phyloP scores from a whole-genome alignment of 2,888 invertebrate genomes.

The Eurytoma adleriae region DNA sequence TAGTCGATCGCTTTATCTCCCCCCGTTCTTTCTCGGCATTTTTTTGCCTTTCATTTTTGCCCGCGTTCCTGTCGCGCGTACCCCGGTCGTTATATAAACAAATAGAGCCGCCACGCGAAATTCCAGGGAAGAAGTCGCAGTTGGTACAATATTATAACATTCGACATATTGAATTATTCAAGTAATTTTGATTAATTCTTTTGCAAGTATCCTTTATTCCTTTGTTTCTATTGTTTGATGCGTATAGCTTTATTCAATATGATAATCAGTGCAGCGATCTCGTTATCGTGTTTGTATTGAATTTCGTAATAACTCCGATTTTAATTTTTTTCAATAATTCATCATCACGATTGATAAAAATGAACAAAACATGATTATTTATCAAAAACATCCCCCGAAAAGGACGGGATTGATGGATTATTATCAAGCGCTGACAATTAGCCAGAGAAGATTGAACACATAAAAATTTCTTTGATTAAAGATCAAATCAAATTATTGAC shows the following conservation, averaged over 20 bases:
- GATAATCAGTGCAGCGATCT: neutral
- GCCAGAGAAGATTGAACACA: too few relatives aligned
- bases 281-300: too few relatives aligned
- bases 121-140: neutral
- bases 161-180: constrained; percentile 1
- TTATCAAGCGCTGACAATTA: too few relatives aligned
- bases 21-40: neutral
- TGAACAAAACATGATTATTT: too few relatives aligned
- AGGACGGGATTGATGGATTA: too few relatives aligned
- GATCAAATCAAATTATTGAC: too few relatives aligned
- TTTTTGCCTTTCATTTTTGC: neutral
- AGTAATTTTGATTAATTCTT: neutral
- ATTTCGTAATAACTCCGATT: too few relatives aligned
- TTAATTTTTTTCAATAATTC: too few relatives aligned
- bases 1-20: constrained; percentile 48
- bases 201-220: neutral
- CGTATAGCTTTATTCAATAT: neutral
- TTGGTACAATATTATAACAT: neutral
- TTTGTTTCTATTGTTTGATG: too few relatives aligned
- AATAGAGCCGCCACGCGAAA: constrained; percentile 17
- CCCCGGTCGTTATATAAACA: constrained; percentile 43
- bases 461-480: too few relatives aligned
- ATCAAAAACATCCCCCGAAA: too few relatives aligned
- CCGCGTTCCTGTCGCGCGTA: neutral
- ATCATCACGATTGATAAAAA: too few relatives aligned